Percentiles rank a stretch among this genome's conserved stretches.
These are phyloP conservation scores for Dastarcus helophoroides DNA, from an alignment of 2,888 invertebrate genomes.

Conservation along the genomic window DNA sequence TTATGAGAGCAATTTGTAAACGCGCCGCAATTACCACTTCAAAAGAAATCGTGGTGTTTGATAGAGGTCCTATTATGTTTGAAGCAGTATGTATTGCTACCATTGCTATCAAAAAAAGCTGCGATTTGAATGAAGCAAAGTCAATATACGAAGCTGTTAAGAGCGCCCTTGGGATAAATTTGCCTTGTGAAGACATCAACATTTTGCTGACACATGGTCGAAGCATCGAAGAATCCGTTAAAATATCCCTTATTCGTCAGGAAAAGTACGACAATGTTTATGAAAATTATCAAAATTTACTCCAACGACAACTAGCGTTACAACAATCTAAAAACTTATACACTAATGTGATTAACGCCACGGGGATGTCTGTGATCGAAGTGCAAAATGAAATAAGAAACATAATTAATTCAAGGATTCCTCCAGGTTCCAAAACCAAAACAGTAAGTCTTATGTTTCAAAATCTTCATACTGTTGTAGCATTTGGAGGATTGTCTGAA, in stretches of 20 bases:
- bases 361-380: neutral
- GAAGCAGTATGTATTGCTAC: neutral
- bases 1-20: too few species aligned
- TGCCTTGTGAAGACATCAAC: neutral
- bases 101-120: neutral
- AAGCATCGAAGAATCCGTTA: neutral
- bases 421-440: neutral
- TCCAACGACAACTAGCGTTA: neutral
- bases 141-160: neutral
- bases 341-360: conserved; percentile 1
- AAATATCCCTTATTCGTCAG: neutral
- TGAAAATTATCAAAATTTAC: neutral
- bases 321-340: neutral
- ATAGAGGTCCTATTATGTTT: neutral
- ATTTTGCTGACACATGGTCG: neutral
- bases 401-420: neutral
- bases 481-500: neutral
- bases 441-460: neutral
- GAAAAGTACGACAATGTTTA: neutral
- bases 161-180: neutral
- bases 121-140: neutral
- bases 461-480: neutral
- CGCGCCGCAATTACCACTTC: too few species aligned
- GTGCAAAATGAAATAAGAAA: neutral
- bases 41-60: conserved; percentile 1